Evolutionary conservation across 2,888 invertebrate species (phyloP).

Genomic region (Eretmocerus hayati): DNA sequence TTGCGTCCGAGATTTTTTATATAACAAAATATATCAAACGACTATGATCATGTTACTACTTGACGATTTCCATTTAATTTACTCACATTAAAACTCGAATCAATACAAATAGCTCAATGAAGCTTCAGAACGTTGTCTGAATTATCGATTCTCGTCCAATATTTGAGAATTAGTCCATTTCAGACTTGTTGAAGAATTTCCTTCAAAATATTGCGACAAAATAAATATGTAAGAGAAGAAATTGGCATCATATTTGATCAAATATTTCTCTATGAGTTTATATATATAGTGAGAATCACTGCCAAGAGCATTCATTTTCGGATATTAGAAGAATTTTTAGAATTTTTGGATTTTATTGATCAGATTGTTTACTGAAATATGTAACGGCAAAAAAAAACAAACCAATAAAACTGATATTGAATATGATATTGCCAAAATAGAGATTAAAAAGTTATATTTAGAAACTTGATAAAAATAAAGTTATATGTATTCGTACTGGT

Average conservation of each 20-base stretch:
- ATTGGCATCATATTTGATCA: no score
- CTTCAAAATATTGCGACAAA: no score
- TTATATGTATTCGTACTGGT: slow-evolving; percentile 39
- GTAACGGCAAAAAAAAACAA: slow-evolving; percentile 15
- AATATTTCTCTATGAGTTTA: no score
- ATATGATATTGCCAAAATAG: slow-evolving; percentile 47
- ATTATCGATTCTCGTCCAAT: no score
- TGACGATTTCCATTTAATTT: not conserved
- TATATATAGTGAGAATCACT: slow-evolving; percentile 19
- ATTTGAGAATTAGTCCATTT: no score
- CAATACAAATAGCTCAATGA: slow-evolving; percentile 1
- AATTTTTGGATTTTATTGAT: slow-evolving; percentile 18
- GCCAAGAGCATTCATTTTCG: no score
- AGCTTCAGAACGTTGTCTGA: slow-evolving; percentile 8
- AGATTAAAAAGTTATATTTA: slow-evolving; percentile 43
- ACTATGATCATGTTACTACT: slow-evolving; percentile 6
- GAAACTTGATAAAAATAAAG: slow-evolving; percentile 32
- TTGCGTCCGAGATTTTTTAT: slow-evolving; percentile 15
- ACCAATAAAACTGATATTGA: slow-evolving; percentile 28
- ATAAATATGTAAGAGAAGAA: no score
- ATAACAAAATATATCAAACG: slow-evolving; percentile 14
- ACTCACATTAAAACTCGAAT: not conserved
- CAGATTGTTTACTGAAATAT: slow-evolving; percentile 11
- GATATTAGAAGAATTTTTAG: slow-evolving; percentile 17
- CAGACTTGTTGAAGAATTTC: no score